Conservation (phyloP, 2,888 invertebrate species). For the Argyresthia albistria region DNA sequence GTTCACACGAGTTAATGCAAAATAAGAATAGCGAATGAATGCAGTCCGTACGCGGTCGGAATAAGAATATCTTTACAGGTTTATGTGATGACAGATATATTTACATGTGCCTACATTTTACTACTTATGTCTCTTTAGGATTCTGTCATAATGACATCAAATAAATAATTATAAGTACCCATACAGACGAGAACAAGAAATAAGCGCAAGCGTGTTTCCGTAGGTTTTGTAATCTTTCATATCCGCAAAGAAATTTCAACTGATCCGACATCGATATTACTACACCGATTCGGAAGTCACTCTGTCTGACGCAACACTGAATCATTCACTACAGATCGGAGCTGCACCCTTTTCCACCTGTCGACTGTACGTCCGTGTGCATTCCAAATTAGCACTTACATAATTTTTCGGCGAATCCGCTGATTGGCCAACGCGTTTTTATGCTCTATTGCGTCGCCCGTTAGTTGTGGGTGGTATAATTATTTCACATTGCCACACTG, state of each 20-base stretch:
- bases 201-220: too few relatives aligned
- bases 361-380: conserved; percentile 24
- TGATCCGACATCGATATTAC: neutral
- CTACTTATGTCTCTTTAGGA: too few relatives aligned
- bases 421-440: conserved; percentile 8
- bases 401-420: conserved; percentile 13
- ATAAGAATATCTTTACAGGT: conserved; percentile 24
- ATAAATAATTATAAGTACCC: too few relatives aligned
- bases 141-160: too few relatives aligned
- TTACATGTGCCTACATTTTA: too few relatives aligned
- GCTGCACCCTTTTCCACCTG: conserved; percentile 20
- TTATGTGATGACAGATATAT: too few relatives aligned
- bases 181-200: too few relatives aligned
- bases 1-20: conserved; percentile 39
- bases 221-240: too few relatives aligned
- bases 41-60: conserved; percentile 45
- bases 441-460: conserved; percentile 8
- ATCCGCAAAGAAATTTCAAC: too few relatives aligned
- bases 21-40: conserved; percentile 46
- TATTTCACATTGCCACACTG: neutral
- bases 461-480: conserved; percentile 1
- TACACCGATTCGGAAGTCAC: neutral
- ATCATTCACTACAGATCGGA: conserved; percentile 11
- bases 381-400: conserved; percentile 21
- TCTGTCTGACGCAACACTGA: neutral